Percentiles rank a stretch among this genome's conserved stretches.
Conservation (phyloP, 2,888 invertebrate species). For the Ophion slaviceki region DNA sequence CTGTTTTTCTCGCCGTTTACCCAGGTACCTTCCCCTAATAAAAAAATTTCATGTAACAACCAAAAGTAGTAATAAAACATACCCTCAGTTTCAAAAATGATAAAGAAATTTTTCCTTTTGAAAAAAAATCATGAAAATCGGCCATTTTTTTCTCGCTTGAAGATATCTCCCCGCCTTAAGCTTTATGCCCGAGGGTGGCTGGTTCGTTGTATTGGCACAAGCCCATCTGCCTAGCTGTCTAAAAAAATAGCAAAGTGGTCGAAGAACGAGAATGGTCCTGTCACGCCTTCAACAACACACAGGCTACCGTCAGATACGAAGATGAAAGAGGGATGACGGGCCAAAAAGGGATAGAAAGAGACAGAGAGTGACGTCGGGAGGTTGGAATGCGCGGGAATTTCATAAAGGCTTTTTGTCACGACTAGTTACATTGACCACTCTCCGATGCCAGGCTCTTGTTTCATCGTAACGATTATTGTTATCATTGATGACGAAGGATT, state of each 20-base stretch:
- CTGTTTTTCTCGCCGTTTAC: too few relatives aligned
- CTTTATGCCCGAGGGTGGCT: too few relatives aligned
- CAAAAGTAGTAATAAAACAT: too few relatives aligned
- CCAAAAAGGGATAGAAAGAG: neutral
- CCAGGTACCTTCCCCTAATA: too few relatives aligned
- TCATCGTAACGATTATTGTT: conserved; percentile 26
- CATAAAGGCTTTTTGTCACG: conserved; percentile 32
- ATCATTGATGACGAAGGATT: neutral
- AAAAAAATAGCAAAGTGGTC: neutral
- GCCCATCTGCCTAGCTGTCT: neutral
- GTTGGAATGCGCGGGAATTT: conserved; percentile 40
- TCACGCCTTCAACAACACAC: neutral
- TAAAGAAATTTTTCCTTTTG: too few relatives aligned
- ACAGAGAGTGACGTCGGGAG: conserved; percentile 24
- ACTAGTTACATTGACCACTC: neutral
- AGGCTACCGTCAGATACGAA: neutral
- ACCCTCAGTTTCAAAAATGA: too few relatives aligned
- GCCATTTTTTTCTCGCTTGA: too few relatives aligned
- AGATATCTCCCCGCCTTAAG: too few relatives aligned
- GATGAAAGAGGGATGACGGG: neutral
- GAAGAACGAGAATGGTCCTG: neutral
- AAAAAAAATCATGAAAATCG: too few relatives aligned
- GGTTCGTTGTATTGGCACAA: too few relatives aligned
- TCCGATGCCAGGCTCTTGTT: neutral
- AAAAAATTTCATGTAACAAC: too few relatives aligned